Evolutionary conservation across 2,113 vertebrate genomes (phyloP), one percentile per base, ranked within the genome.

Genomic region (Irena cyanogastra): DNA sequence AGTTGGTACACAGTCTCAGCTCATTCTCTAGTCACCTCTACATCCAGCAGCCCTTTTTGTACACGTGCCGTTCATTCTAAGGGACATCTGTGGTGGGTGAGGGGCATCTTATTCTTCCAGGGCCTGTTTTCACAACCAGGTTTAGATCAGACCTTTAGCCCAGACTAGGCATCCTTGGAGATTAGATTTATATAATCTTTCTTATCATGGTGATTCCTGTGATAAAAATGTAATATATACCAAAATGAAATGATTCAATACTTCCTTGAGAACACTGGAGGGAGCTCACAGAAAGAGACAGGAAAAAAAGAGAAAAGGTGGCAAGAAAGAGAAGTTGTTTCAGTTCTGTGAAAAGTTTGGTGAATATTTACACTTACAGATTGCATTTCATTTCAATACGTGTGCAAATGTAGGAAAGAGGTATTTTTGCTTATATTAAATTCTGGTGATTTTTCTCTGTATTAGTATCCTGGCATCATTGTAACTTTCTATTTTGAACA

Each of bases 221-320:
- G 81, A 72, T 57, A 74, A 88, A 92, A 94, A 70, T 56, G 17
- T 22, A 87, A 94, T 75, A 88, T 75, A 88, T 42, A 70, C 18
- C n/a, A 71, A 91, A 82, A 84, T 66, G 2, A 90, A 90, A 80
- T 45, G 2, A 86, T 94, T 89, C 96, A 87, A 12, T 96, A 87
- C 94, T 90, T 93, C 41, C 68, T 64, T 94, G 74, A 83, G 89
- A 93, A 95, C 97, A 95, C 96, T 96, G 96, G 97, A 96, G 97
- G 96, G 97, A 95, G 97, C 95, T 96, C 94, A 97, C 87, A 95
- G 96, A 96, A 97, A 97, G 96, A 95, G 54, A 84, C 90, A 95
- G 44, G 63, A 37, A 41, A 44, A 86, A 80, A 72, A 86, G 56
- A 68, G 41, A 83, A 75, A 83, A 89, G 33, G 53, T 78, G 78